Conservation (phyloP, 2,113 vertebrate genomes). For the Accipiter virgatus region DNA sequence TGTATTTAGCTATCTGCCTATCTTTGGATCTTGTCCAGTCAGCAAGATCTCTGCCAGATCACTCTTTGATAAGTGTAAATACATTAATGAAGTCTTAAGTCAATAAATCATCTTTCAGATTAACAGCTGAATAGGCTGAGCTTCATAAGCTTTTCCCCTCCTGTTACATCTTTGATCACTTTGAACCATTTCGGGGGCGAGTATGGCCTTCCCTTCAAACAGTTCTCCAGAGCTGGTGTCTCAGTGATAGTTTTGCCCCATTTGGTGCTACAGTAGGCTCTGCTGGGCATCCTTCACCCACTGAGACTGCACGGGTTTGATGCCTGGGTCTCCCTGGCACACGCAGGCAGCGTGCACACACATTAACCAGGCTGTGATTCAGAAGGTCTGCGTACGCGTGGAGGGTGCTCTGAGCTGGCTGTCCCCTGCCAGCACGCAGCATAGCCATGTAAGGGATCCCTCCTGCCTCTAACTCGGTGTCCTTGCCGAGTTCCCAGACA, state of each 20-base stretch:
- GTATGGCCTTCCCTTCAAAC: not conserved
- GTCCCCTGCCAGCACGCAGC: not conserved
- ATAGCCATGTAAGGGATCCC: fast-evolving
- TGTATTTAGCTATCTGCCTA: not conserved
- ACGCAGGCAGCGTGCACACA: fast-evolving
- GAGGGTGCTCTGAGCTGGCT: not conserved
- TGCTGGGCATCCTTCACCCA: not conserved
- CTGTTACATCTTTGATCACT: not conserved
- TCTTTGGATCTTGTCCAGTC: not conserved
- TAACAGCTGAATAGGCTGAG: not conserved
- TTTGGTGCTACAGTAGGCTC: not conserved
- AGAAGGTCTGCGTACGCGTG: fast-evolving
- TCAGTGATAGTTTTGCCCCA: not conserved
- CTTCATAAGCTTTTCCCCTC: not conserved
- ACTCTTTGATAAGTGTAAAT: not conserved
- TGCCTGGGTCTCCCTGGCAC: not conserved
- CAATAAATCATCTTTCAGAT: not conserved
- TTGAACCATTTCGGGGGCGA: not conserved
- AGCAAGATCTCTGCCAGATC: not conserved
- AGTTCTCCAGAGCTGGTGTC: not conserved
- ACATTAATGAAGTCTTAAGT: not conserved
- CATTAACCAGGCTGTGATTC: fast-evolving
- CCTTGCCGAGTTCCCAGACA: not conserved
- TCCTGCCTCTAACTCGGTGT: not conserved
- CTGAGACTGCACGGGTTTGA: not conserved